Conservation (phyloP, 2,113 vertebrate genomes). For the Sinocyclocheilus grahami region DNA sequence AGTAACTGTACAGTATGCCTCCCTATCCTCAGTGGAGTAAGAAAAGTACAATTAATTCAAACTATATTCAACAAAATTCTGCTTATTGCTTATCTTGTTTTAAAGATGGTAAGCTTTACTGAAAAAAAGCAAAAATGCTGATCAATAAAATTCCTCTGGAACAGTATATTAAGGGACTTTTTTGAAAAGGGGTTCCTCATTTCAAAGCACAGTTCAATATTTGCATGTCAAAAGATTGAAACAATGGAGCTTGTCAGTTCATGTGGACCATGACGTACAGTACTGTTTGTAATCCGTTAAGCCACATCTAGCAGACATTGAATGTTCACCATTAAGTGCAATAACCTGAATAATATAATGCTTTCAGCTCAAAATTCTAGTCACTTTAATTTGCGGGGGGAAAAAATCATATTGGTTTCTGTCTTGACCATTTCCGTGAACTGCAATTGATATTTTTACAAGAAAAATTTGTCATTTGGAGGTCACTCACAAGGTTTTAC, state of each 20-base stretch:
- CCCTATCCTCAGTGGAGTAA: not conserved
- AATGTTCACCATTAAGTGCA: not conserved
- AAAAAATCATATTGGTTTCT: not conserved
- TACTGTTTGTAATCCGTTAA: not conserved
- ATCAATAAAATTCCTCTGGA: not conserved
- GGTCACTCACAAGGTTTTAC: slow-evolving; percentile 16
- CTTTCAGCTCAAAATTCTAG: not conserved
- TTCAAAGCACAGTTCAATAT: slow-evolving; percentile 6
- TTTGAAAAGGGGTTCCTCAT: slow-evolving; percentile 3
- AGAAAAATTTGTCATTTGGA: not conserved
- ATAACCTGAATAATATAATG: not conserved
- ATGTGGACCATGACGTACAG: not conserved
- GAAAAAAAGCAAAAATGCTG: not conserved
- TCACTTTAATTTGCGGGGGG: not conserved
- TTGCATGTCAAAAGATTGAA: slow-evolving; percentile 5
- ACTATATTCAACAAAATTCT: not conserved
- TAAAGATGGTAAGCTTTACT: not conserved
- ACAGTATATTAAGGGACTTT: not conserved
- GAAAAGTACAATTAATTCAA: not conserved
- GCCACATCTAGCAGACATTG: not conserved
- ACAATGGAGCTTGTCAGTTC: slow-evolving; percentile 3
- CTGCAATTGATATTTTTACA: not conserved
- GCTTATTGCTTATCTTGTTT: not conserved
- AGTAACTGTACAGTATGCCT: too few species aligned
- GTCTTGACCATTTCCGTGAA: not conserved